Conservation (phyloP, 2,113 vertebrate species). For the Crotalus helleri region DNA sequence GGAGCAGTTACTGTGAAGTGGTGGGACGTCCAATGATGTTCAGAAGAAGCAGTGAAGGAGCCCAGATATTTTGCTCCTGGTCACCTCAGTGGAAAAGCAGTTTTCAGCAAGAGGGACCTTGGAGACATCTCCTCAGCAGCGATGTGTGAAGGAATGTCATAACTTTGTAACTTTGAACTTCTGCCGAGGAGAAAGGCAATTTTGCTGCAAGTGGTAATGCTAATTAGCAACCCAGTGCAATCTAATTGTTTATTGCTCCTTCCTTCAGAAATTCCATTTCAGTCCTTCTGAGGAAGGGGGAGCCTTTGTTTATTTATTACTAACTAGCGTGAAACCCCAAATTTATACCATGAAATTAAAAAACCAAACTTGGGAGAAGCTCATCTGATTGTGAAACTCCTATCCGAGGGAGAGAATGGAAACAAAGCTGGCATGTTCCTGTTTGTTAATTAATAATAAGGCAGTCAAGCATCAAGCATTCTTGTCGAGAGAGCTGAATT, state of each 20-base stretch:
- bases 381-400: slow-evolving; percentile 59
- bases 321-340: slow-evolving; percentile 65
- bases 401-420: slow-evolving; percentile 58
- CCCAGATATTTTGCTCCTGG: background rate
- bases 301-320: slow-evolving; percentile 66
- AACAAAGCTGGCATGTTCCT: slow-evolving; percentile 53
- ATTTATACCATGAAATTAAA: slow-evolving; percentile 72
- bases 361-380: slow-evolving; percentile 61
- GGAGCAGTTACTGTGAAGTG: background rate
- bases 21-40: background rate
- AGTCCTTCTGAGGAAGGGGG: slow-evolving; percentile 45
- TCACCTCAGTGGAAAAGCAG: background rate
- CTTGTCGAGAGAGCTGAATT: slow-evolving; percentile 31
- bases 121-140: slow-evolving; percentile 49
- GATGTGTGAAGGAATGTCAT: slow-evolving; percentile 43
- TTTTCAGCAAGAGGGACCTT: slow-evolving; percentile 41
- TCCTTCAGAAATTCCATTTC: slow-evolving; percentile 67
- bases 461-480: slow-evolving; percentile 47
- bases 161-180: slow-evolving; percentile 58
- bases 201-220: slow-evolving; percentile 58
- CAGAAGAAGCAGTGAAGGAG: background rate
- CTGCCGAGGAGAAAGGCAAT: slow-evolving; percentile 55
- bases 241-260: slow-evolving; percentile 64
- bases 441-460: slow-evolving; percentile 70
- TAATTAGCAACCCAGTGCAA: slow-evolving; percentile 61